A percentile compares a stretch with the other conserved stretches of the same genome.
Evolutionary conservation across 2,888 invertebrate species (phyloP).

Genomic region (Erannis defoliaria): DNA sequence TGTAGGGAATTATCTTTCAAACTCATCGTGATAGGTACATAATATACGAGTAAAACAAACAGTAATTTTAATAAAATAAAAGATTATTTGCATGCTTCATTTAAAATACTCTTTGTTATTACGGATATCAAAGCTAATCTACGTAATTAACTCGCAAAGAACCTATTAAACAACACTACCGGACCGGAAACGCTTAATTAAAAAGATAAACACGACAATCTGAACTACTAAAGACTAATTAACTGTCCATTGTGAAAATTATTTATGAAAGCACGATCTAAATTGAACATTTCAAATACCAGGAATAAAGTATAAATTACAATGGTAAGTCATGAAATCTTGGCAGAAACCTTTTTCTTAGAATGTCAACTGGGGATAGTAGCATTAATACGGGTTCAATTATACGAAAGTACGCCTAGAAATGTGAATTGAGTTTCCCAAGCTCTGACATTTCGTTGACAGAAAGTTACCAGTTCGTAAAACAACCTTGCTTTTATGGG

Average conservation of each 20-base stretch:
- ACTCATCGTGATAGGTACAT: no score
- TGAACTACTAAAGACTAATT: constrained; percentile 23
- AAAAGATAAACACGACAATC: constrained; percentile 28
- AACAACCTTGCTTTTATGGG: background rate
- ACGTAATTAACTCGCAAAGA: constrained; percentile 2
- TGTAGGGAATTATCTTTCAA: no score
- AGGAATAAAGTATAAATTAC: constrained; percentile 2
- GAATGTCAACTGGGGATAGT: constrained; percentile 22
- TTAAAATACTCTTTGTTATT: background rate
- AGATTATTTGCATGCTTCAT: background rate
- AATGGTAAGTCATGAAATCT: background rate
- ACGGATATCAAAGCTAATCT: background rate
- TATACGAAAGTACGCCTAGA: background rate
- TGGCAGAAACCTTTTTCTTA: constrained; percentile 13
- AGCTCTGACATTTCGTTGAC: background rate
- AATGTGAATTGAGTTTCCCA: background rate
- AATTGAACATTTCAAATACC: background rate
- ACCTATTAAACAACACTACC: constrained; percentile 7
- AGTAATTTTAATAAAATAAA: no score
- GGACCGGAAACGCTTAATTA: constrained; percentile 1
- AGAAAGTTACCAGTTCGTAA: background rate
- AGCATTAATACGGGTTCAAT: constrained; percentile 18
- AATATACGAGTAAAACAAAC: no score
- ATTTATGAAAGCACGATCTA: background rate
- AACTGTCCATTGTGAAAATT: constrained; percentile 10